These are phyloP conservation scores for Physella acuta DNA, from an alignment of 1,140 invertebrate genomes.

Conservation along the genomic window DNA sequence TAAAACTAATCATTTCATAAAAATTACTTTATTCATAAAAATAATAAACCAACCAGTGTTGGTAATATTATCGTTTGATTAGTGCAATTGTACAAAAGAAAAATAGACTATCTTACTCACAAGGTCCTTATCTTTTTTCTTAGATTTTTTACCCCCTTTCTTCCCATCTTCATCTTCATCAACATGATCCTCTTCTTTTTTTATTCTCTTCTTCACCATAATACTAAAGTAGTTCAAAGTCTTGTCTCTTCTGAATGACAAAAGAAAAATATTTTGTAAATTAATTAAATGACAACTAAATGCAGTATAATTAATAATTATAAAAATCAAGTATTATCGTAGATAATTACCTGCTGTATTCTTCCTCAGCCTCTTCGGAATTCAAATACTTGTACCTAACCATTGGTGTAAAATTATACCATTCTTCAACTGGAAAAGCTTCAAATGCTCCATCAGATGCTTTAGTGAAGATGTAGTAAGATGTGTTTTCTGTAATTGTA, in stretches of 20 bases:
- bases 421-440: slow-evolving; percentile 91
- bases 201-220: slow-evolving; percentile 84
- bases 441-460: slow-evolving; percentile 91
- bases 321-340: too few species aligned
- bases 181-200: slow-evolving; percentile 76
- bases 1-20: too few species aligned
- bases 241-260: slow-evolving; percentile 76
- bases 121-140: slow-evolving; percentile 33
- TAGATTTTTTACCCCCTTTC: slow-evolving; percentile 41
- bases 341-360: slow-evolving; percentile 74
- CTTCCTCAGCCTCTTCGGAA: slow-evolving; percentile 94
- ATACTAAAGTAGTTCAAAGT: slow-evolving; percentile 92
- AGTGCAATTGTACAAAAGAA: too few species aligned
- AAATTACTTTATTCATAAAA: too few species aligned
- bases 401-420: slow-evolving; percentile 86
- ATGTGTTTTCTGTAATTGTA: slow-evolving; percentile 89
- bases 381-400: slow-evolving; percentile 89
- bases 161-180: slow-evolving; percentile 72
- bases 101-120: too few species aligned
- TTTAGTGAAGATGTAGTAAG: slow-evolving; percentile 95
- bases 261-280: too few species aligned
- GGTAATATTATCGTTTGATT: too few species aligned
- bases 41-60: too few species aligned
- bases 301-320: too few species aligned
- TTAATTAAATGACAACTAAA: too few species aligned